phyloP scores from a whole-genome alignment of 2,888 invertebrate genomes.

The Hyposoter didymator region DNA sequence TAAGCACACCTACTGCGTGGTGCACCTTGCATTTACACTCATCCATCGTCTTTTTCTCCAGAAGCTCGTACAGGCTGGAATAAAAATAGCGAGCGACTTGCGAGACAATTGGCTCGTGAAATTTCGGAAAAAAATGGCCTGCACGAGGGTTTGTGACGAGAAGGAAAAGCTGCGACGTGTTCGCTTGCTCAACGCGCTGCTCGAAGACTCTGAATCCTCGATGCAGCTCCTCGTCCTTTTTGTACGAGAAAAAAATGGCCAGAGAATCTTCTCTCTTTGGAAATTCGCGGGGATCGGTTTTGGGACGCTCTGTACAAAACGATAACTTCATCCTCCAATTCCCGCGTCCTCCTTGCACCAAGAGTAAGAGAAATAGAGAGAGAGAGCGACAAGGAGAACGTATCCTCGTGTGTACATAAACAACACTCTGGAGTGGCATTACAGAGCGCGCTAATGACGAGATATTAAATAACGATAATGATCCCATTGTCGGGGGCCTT shows the following conservation, averaged over 20 bases:
- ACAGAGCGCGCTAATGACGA: conserved; percentile 83
- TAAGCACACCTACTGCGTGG: conserved; percentile 46
- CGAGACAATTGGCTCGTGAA: background rate
- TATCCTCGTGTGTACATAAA: conserved; percentile 79
- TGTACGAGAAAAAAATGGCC: background rate
- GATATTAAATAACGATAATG: conserved; percentile 84
- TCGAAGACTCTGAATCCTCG: background rate
- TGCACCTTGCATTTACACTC: conserved; percentile 21
- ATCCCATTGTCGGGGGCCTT: conserved; percentile 78
- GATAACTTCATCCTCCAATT: conserved; percentile 25
- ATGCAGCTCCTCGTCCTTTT: background rate
- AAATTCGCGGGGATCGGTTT: background rate
- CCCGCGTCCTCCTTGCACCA: conserved; percentile 30
- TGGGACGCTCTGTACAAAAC: conserved; percentile 3
- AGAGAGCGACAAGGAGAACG: background rate
- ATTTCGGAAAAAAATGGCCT: background rate
- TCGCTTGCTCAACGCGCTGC: background rate
- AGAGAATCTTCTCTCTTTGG: background rate
- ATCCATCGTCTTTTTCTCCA: conserved; percentile 5
- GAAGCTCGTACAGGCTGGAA: background rate
- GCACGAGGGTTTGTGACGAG: background rate
- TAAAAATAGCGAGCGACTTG: background rate
- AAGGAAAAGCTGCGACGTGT: background rate
- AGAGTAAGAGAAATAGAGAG: background rate
- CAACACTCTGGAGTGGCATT: conserved; percentile 80